A percentile compares a stretch with the other conserved stretches of the same genome.
phyloP scores from a whole-genome alignment of 2,797 vertebrate species.

The Scarus forsteni region DNA sequence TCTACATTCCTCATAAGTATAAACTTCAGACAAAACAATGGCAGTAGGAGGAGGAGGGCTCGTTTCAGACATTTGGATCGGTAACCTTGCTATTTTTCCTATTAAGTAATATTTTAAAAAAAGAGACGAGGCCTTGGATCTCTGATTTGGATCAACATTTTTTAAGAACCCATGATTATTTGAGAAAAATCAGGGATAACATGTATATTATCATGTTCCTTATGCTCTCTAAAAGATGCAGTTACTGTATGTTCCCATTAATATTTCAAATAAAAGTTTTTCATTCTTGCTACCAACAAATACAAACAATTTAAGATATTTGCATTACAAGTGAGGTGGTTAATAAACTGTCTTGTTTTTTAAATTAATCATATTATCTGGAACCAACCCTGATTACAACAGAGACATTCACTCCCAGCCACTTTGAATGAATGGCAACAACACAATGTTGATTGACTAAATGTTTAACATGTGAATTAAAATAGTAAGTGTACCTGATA shows the following conservation, averaged over 20 bases:
- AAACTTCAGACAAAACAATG: neutral
- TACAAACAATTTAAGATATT: too few relatives aligned
- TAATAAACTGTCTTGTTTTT: too few relatives aligned
- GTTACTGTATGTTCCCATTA: neutral
- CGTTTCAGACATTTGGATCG: neutral
- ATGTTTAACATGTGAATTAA: too few relatives aligned
- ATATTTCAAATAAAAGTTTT: neutral
- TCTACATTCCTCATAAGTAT: conserved; percentile 10
- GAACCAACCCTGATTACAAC: too few relatives aligned
- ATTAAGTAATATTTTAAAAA: conserved; percentile 22
- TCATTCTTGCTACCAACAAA: neutral
- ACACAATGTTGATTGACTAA: too few relatives aligned
- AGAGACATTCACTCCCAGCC: too few relatives aligned
- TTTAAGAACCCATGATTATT: neutral
- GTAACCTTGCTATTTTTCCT: conserved; percentile 7
- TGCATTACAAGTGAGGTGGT: too few relatives aligned
- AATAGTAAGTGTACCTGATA: too few relatives aligned
- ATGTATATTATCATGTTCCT: neutral
- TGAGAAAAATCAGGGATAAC: neutral
- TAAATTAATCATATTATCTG: too few relatives aligned
- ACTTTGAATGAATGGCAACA: too few relatives aligned
- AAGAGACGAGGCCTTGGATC: neutral
- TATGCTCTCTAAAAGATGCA: neutral
- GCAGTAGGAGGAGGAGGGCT: neutral
- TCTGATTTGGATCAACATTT: neutral